A percentile compares a stretch with the other conserved stretches of the same genome.
phyloP scores from a whole-genome alignment of 2,797 vertebrate species.

The Dermochelys coriacea region DNA sequence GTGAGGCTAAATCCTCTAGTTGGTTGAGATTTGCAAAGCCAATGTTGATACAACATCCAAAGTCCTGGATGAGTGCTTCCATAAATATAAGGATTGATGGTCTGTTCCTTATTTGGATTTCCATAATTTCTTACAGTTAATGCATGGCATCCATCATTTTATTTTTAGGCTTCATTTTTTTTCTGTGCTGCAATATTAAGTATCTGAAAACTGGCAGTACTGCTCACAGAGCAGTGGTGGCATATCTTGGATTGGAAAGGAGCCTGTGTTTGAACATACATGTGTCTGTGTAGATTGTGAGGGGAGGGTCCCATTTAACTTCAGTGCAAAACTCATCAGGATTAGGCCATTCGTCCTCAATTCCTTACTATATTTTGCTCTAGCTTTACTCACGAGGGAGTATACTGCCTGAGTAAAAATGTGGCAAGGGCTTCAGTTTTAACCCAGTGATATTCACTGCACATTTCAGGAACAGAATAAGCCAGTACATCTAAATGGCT shows the following conservation, averaged over 20 bases:
- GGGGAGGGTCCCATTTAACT: neutral
- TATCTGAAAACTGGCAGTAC: neutral
- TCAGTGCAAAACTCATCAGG: neutral
- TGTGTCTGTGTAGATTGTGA: fast-evolving
- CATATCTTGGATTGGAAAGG: neutral
- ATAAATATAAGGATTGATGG: neutral
- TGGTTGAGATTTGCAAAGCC: fast-evolving
- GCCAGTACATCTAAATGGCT: neutral
- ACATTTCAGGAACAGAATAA: neutral
- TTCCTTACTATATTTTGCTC: neutral
- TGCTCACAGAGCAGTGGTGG: neutral
- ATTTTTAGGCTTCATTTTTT: neutral
- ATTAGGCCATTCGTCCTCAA: neutral
- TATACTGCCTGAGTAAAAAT: neutral
- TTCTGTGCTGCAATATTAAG: neutral
- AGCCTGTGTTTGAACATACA: neutral
- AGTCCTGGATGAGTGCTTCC: neutral
- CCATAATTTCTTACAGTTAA: neutral
- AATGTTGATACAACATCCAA: neutral
- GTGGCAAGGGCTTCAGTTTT: neutral
- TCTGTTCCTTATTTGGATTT: neutral
- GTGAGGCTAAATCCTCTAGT: neutral
- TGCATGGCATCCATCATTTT: neutral
- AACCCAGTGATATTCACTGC: neutral
- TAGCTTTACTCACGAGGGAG: neutral